Evolutionary conservation across 2,797 vertebrate species (phyloP).

Genomic region (Myotis vivesi): DNA sequence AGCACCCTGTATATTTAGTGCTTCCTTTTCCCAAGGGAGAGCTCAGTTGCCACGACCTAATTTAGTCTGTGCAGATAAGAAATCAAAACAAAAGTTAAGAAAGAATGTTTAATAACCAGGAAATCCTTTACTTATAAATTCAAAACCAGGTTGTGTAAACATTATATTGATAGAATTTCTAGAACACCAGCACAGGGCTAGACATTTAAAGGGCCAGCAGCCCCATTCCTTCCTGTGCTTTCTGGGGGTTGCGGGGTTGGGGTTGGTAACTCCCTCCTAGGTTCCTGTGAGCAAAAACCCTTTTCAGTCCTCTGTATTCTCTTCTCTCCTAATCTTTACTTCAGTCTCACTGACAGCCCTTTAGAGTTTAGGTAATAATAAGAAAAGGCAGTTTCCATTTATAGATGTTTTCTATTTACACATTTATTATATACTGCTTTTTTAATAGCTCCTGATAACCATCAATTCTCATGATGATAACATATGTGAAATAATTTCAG

Average conservation of each 20-base stretch:
- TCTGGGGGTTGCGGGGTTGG: no score
- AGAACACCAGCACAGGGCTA: neutral
- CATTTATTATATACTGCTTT: neutral
- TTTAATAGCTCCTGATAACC: neutral
- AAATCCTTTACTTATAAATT: neutral
- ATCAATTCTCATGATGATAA: neutral
- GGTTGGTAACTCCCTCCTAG: neutral
- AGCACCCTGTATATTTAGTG: neutral
- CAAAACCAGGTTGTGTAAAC: neutral
- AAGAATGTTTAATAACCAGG: neutral
- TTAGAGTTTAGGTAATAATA: conserved; percentile 7
- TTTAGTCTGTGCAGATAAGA: neutral
- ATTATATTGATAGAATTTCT: neutral
- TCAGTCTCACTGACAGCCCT: neutral
- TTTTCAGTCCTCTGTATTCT: neutral
- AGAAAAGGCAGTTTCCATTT: neutral
- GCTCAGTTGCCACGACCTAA: neutral
- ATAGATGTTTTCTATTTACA: conserved; percentile 24
- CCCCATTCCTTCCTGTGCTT: neutral
- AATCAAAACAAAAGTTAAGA: conserved; percentile 5
- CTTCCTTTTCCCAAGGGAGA: neutral
- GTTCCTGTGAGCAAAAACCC: neutral
- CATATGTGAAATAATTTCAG: neutral
- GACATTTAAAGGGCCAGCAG: neutral
- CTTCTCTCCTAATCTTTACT: neutral